Evolutionary conservation across 2,888 invertebrate genomes (phyloP).

Genomic region (Scrobipalpa costella): DNA sequence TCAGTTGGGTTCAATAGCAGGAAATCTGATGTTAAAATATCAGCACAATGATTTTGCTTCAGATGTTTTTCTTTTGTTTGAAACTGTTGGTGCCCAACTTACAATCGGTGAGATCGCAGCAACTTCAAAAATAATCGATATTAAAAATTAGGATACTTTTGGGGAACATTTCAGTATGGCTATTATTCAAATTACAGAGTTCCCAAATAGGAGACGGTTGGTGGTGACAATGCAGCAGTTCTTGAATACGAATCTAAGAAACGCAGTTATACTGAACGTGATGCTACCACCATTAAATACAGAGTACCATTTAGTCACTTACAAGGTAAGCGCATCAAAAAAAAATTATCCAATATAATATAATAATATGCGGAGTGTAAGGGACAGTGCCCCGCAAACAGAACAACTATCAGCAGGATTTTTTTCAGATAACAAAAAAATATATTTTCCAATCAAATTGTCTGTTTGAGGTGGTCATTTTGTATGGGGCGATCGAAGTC

Average conservation of each 20-base stretch:
- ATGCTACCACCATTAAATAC: constrained; percentile 58
- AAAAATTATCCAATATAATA: not conserved
- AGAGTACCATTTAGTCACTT: constrained; percentile 53
- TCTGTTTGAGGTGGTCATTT: not conserved
- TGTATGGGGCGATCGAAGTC: too few relatives aligned
- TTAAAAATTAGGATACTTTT: not conserved
- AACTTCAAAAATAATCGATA: constrained; percentile 16
- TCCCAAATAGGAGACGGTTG: not conserved
- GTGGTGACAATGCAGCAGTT: constrained; percentile 41
- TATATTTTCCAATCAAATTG: too few relatives aligned
- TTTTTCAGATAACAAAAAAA: too few relatives aligned
- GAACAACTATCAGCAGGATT: too few relatives aligned
- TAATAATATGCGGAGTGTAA: not conserved
- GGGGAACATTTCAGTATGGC: too few relatives aligned
- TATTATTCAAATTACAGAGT: not conserved
- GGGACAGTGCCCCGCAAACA: too few relatives aligned
- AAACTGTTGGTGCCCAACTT: constrained; percentile 54
- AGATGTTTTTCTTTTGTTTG: constrained; percentile 82
- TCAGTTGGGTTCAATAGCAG: constrained; percentile 84
- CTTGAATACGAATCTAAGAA: constrained; percentile 54
- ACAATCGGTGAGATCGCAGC: constrained; percentile 57
- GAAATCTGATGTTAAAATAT: constrained; percentile 86
- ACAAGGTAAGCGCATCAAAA: constrained; percentile 44
- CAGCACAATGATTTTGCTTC: constrained; percentile 85
- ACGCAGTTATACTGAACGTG: constrained; percentile 51